Percentiles rank a stretch among this genome's conserved stretches.
These are phyloP conservation scores for Andinoacara biseriatus DNA, from an alignment of 2,113 vertebrate genomes.

Conservation along the genomic window DNA sequence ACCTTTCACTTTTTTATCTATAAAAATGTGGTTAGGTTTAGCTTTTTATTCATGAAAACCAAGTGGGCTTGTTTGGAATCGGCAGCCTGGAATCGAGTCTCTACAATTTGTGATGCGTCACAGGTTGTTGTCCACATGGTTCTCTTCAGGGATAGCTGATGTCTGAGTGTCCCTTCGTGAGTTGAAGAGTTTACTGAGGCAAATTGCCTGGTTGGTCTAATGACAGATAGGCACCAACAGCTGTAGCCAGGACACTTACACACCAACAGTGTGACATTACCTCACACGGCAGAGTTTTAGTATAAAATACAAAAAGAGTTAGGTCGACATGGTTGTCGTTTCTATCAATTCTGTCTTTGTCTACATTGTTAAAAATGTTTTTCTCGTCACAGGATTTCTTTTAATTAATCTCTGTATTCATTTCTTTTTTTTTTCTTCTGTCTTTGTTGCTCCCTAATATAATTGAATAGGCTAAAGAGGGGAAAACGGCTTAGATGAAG, in stretches of 20 bases:
- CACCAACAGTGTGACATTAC: constrained; percentile 19
- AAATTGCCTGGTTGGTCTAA: constrained; percentile 30
- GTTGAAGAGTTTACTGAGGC: constrained; percentile 75
- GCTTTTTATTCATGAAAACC: background rate
- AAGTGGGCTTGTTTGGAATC: background rate
- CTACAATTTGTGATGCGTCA: background rate
- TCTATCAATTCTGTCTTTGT: constrained; percentile 21
- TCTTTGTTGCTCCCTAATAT: constrained; percentile 36
- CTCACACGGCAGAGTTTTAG: background rate
- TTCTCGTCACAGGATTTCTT: constrained; percentile 35
- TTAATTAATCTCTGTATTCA: constrained; percentile 7
- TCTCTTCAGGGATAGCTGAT: constrained; percentile 33
- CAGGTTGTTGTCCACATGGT: constrained; percentile 23
- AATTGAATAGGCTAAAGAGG: constrained; percentile 85
- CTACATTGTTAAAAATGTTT: constrained; percentile 13
- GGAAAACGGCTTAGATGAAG: constrained; percentile 81
- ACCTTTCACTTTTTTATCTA: background rate
- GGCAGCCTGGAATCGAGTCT: background rate
- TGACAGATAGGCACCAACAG: constrained; percentile 71
- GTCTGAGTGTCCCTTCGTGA: constrained; percentile 60
- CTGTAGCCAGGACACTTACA: constrained; percentile 38
- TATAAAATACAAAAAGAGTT: background rate
- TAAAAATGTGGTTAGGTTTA: background rate
- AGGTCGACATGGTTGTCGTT: background rate
- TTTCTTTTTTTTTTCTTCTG: constrained; percentile 31